phyloP scores from a whole-genome alignment of 2,797 vertebrate species.

The Cichlasoma orientale region DNA sequence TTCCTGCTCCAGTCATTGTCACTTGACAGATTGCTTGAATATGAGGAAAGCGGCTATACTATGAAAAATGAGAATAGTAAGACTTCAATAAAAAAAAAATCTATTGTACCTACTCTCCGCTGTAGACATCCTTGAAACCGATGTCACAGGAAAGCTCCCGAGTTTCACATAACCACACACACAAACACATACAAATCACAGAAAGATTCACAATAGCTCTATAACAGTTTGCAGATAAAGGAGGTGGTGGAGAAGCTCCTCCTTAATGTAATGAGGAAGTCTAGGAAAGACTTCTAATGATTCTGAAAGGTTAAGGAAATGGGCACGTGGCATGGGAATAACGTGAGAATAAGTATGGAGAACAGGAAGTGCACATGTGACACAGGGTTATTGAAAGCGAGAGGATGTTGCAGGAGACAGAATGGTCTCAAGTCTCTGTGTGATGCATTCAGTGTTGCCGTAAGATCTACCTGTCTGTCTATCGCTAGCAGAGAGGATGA shows the following conservation, averaged over 20 bases:
- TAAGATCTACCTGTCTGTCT: constrained; percentile 59
- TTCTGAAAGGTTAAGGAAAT: constrained; percentile 38
- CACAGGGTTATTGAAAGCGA: constrained; percentile 44
- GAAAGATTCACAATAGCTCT: constrained; percentile 40
- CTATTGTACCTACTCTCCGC: constrained; percentile 49
- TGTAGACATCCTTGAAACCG: constrained; percentile 51
- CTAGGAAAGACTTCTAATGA: no score
- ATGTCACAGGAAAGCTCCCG: constrained; percentile 45
- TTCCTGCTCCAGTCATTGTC: constrained; percentile 73
- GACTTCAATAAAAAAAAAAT: constrained; percentile 62
- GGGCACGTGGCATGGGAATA: constrained; percentile 33
- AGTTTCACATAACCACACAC: constrained; percentile 29
- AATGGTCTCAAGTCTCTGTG: constrained; percentile 55
- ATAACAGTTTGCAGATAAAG: constrained; percentile 33
- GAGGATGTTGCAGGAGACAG: constrained; percentile 48
- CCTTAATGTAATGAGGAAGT: constrained; percentile 37
- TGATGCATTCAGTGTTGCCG: constrained; percentile 37
- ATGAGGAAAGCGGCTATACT: constrained; percentile 59
- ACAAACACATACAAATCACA: constrained; percentile 43
- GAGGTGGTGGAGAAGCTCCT: constrained; percentile 38
- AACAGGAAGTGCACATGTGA: constrained; percentile 23
- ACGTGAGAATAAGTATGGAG: constrained; percentile 51
- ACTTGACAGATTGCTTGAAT: constrained; percentile 76
- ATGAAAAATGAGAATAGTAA: constrained; percentile 74
- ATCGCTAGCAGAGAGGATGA: constrained; percentile 73